A percentile compares a stretch with the other conserved stretches of the same genome.
These are phyloP conservation scores for Elegia similella DNA, from an alignment of 2,888 invertebrate genomes.

Conservation along the genomic window DNA sequence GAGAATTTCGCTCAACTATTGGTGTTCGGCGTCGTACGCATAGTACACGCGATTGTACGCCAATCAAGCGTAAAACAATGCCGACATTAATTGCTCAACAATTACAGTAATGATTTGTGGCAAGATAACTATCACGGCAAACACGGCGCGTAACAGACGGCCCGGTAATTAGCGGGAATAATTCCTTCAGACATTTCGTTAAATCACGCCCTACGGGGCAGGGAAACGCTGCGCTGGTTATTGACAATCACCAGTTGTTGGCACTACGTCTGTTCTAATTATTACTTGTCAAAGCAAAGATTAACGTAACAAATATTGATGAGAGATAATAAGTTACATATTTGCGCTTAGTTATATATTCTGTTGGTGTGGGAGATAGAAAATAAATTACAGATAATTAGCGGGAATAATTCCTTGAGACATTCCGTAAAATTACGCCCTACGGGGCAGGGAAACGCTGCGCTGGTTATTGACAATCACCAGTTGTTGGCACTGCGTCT, in stretches of 20 bases:
- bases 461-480: conserved; percentile 35
- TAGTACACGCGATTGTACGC: conserved; percentile 26
- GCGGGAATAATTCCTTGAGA: conserved; percentile 33
- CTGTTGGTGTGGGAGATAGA: too few species aligned
- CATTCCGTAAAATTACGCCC: conserved; percentile 33
- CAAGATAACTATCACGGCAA: conserved; percentile 29
- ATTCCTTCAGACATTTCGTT: conserved; percentile 30
- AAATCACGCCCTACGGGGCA: conserved; percentile 34
- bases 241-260: conserved; percentile 31
- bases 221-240: conserved; percentile 35
- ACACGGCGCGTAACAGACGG: conserved; percentile 35
- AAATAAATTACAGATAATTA: conserved; percentile 37
- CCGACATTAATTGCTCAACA: conserved; percentile 48
- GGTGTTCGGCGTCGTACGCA: neutral
- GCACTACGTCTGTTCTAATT: conserved; percentile 32
- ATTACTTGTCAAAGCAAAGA: conserved; percentile 33
- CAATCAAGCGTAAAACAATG: conserved; percentile 33
- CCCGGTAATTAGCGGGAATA: conserved; percentile 44
- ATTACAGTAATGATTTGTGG: conserved; percentile 54
- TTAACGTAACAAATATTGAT: conserved; percentile 31
- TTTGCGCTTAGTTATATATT: too few species aligned
- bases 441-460: conserved; percentile 34
- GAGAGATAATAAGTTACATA: conserved; percentile 17
- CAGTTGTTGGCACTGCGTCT: conserved; percentile 22
- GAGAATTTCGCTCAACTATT: neutral